phyloP scores from a whole-genome alignment of 2,888 invertebrate genomes.

The Chymomyza caudatula region DNA sequence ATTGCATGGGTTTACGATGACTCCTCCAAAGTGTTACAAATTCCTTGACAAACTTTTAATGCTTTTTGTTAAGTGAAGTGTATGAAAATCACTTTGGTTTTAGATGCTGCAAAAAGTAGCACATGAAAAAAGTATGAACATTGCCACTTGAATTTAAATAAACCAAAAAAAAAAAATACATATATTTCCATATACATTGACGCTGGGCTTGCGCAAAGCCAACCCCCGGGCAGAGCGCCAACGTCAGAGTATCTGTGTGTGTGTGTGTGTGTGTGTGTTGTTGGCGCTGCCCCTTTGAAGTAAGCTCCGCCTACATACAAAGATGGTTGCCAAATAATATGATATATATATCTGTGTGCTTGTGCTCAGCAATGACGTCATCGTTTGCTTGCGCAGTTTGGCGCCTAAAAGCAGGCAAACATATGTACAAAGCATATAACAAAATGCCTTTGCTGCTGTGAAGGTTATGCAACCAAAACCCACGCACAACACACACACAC shows the following conservation, averaged over 20 bases:
- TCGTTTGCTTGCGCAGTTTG: slow-evolving; percentile 22
- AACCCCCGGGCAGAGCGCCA: not conserved
- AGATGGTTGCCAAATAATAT: slow-evolving; percentile 60
- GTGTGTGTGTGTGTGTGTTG: no score
- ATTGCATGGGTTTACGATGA: no score
- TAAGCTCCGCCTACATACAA: slow-evolving; percentile 57
- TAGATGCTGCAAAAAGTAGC: not conserved
- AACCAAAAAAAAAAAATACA: not conserved
- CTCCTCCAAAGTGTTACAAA: not conserved
- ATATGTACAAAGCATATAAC: not conserved
- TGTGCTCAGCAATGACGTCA: slow-evolving; percentile 47
- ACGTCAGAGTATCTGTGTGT: slow-evolving; percentile 45
- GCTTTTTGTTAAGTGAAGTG: not conserved
- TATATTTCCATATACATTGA: not conserved
- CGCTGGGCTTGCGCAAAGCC: not conserved
- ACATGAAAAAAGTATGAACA: not conserved
- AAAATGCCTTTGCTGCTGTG: slow-evolving; percentile 50
- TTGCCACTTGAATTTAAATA: not conserved
- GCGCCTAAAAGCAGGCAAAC: slow-evolving; percentile 27
- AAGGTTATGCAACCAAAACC: slow-evolving; percentile 58
- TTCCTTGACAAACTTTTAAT: not conserved
- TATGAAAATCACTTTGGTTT: not conserved
- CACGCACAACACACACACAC: slow-evolving; percentile 2
- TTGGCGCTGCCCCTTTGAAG: slow-evolving; percentile 44
- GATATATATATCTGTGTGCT: not conserved